These are phyloP conservation scores for Trichogramma evanescens DNA, from an alignment of 2,888 invertebrate genomes.

Conservation along the genomic window DNA sequence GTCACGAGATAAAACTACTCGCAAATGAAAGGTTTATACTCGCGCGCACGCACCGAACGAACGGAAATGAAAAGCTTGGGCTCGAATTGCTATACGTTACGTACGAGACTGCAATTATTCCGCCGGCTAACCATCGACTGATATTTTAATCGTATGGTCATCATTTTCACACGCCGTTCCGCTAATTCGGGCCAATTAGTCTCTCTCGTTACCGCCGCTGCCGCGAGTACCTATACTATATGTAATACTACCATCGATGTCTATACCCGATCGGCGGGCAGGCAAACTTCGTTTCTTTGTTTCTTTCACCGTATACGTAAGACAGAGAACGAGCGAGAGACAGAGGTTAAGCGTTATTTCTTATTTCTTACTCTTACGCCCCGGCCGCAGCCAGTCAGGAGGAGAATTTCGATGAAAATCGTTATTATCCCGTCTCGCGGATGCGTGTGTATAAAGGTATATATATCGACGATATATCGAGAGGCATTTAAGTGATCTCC, in stretches of 20 bases:
- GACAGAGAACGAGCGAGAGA: slow-evolving; percentile 30
- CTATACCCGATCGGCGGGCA: slow-evolving; percentile 2
- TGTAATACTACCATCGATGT: slow-evolving; percentile 22
- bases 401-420: neutral
- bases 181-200: slow-evolving; percentile 33
- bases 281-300: neutral
- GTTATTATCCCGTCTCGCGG: too few relatives aligned
- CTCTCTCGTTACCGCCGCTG: slow-evolving; percentile 28
- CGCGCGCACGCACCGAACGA: neutral
- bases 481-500: too few relatives aligned
- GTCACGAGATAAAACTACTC: too few relatives aligned
- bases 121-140: slow-evolving; percentile 5
- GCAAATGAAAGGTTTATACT: neutral
- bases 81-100: slow-evolving; percentile 7
- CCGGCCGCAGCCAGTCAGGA: neutral
- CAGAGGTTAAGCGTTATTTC: neutral
- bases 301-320: slow-evolving; percentile 15
- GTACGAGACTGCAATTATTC: neutral
- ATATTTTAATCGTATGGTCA: slow-evolving; percentile 34
- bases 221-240: slow-evolving; percentile 7
- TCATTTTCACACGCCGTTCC: slow-evolving; percentile 36
- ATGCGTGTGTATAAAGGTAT: too few relatives aligned
- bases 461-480: too few relatives aligned
- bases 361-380: neutral
- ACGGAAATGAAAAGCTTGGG: slow-evolving; percentile 1